Percentiles rank a stretch among this genome's conserved stretches.
Evolutionary conservation across 2,113 vertebrate genomes (phyloP).

Genomic region (Dicaeum eximium): DNA sequence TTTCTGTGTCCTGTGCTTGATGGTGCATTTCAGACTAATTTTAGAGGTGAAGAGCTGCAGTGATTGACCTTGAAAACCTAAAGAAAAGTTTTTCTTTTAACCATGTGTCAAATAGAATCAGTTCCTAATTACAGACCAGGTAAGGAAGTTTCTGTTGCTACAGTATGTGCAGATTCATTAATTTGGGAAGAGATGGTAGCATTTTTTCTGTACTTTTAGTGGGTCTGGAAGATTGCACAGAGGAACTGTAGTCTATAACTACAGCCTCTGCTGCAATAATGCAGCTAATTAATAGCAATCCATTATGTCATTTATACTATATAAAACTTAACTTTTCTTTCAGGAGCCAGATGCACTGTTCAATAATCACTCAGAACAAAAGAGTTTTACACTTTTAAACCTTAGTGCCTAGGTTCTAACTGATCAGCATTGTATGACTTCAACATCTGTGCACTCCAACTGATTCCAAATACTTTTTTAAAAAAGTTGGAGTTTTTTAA

Average conservation of each 20-base stretch:
- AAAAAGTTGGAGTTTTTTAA: rapidly evolving
- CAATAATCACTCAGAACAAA: not conserved
- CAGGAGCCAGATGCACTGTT: not conserved
- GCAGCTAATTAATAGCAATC: slow-evolving; percentile 16
- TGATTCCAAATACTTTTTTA: not conserved
- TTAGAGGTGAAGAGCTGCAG: not conserved
- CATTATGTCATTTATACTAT: not conserved
- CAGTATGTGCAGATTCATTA: not conserved
- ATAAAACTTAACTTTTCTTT: slow-evolving; percentile 22
- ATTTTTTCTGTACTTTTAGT: not conserved
- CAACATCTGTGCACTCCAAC: slow-evolving; percentile 16
- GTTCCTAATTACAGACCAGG: not conserved
- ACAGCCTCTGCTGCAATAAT: not conserved
- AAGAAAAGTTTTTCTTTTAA: not conserved
- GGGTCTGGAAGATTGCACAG: not conserved
- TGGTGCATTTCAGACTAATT: not conserved
- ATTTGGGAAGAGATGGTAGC: not conserved
- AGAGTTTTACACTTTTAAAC: not conserved
- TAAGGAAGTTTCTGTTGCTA: not conserved
- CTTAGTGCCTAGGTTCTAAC: not conserved
- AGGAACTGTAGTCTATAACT: not conserved
- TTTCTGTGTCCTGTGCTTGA: not conserved
- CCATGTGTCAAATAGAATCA: not conserved
- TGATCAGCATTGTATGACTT: slow-evolving; percentile 39
- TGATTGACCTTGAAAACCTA: not conserved